Percentiles rank a stretch among this genome's conserved stretches.
Conservation (phyloP, 2,888 invertebrate genomes). For the Microctonus hyperodae region DNA sequence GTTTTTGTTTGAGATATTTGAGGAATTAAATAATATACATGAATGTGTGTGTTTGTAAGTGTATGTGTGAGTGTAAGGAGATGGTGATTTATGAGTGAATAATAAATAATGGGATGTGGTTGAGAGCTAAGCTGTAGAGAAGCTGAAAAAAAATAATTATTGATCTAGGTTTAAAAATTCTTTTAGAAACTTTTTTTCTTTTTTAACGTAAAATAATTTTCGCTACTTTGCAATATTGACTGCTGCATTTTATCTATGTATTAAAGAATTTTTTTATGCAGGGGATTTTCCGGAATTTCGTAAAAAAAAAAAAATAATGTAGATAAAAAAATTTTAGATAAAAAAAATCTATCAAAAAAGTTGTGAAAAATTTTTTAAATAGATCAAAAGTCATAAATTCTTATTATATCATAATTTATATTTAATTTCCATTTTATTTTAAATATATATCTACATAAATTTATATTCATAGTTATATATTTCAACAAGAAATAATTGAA, state of each 20-base stretch:
- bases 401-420: neutral
- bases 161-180: neutral
- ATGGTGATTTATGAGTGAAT: neutral
- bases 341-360: neutral
- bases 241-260: neutral
- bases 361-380: neutral
- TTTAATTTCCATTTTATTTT: neutral
- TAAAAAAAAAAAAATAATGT: slow-evolving; percentile 5
- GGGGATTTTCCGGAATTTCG: neutral
- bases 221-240: too few species aligned
- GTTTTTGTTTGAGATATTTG: neutral
- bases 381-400: neutral
- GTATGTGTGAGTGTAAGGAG: neutral
- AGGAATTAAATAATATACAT: neutral
- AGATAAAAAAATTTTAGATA: neutral
- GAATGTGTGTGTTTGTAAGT: too few species aligned
- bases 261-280: neutral
- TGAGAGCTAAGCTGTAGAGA: neutral
- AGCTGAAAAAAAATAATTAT: neutral
- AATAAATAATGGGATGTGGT: neutral
- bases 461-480: too few species aligned
- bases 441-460: neutral
- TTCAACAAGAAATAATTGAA: too few species aligned
- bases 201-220: neutral
- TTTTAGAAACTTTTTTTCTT: neutral